A percentile compares a stretch with the other conserved stretches of the same genome.
Evolutionary conservation across 92 coral and sea anemone genomes (phyloP).

Genomic region (Anthopleura xanthogrammica): DNA sequence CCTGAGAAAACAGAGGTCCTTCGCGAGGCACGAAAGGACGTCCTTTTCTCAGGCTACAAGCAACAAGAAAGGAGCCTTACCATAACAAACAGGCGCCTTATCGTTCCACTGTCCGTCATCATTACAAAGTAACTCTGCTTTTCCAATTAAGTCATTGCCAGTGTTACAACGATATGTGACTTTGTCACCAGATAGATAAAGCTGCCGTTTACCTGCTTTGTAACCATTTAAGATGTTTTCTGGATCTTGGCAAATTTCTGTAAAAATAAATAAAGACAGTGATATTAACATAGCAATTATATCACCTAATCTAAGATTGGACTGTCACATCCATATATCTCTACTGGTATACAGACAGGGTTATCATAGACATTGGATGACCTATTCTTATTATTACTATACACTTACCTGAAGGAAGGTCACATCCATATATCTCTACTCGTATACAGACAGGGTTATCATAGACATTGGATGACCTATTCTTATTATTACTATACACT

Average conservation of each 20-base stretch:
- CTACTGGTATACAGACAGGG: no score
- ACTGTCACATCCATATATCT: no score
- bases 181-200: slow-evolving; percentile 4
- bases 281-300: neutral
- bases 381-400: no score
- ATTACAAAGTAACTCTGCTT: slow-evolving; percentile 19
- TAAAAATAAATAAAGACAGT: neutral
- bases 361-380: no score
- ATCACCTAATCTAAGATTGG: no score
- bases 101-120: slow-evolving; percentile 44
- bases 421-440: no score
- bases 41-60: no score
- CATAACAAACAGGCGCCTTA: slow-evolving; percentile 25
- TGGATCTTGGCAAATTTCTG: slow-evolving; percentile 4
- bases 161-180: slow-evolving; percentile 29
- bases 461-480: no score
- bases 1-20: neutral
- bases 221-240: neutral
- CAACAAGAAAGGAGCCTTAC: slow-evolving; percentile 8
- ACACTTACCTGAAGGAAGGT: no score
- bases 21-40: no score
- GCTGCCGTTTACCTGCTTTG: neutral
- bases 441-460: no score
- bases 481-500: no score
- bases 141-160: slow-evolving; percentile 28